Evolutionary conservation across 1,140 invertebrate species (phyloP), one percentile per base, ranked within the genome.

Genomic region (Psix sp.): DNA sequence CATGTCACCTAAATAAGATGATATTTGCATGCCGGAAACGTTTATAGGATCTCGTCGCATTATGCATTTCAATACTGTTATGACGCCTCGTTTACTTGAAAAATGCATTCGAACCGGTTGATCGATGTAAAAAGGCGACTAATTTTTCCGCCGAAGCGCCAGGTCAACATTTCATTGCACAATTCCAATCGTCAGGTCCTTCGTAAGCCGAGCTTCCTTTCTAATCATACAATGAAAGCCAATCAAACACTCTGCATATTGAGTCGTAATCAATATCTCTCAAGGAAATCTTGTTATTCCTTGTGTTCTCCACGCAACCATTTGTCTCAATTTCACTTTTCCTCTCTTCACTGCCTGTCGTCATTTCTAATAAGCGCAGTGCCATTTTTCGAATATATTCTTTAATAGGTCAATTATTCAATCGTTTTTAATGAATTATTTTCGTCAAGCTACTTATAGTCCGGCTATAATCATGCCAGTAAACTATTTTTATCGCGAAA

Each of bases 11-110:
- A 66, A 66, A 73, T 73, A 73, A 73, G 40, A 66, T 29, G 54
- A 33, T 57, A 67, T 74, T 74, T 63, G 57, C 57, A 74, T 74
- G 71, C 71, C 63, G 71, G 71, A 74, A 74, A 52, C 71, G 51
- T 56, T 59, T 67, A 62, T 67, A 62, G 48, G 62, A 54, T 45
- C 57, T 67, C 39, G 43, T 2, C 38, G 29, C 38, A 43, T 43
- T 42, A 52, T 49, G 48, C 51, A 67, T 67, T 31, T 59, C 42
- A 51, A 63, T 63, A 63, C 56, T 74, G 63, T 74, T 74, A 57
- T 66, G 26, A 73, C 62, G 40, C 39, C 38, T 65, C 68, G 31
- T 45, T 52, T 65, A 43, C 11, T 24, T 36, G 13, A 52, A 63
- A 65, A 51, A 51, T 39, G 24, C 17, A n/a, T n/a, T n/a, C n/a